Conservation (phyloP, 2,888 invertebrate genomes). For the Onchidella celtica region DNA sequence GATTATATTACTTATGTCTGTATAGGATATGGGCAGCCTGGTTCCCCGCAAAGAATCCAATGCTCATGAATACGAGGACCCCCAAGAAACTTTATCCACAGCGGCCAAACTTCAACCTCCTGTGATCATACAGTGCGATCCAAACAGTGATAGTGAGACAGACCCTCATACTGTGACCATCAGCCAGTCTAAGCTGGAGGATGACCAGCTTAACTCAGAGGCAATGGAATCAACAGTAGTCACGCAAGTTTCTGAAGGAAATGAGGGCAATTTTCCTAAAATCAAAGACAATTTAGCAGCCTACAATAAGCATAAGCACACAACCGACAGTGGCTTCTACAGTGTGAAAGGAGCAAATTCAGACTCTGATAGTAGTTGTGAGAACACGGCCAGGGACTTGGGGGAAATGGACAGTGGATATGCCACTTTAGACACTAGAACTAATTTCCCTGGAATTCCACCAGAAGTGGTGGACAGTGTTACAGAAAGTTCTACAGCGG, state of each 20-base stretch:
- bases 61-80: conserved; percentile 41
- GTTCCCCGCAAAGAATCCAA: conserved; percentile 6
- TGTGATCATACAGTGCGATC: too few relatives aligned
- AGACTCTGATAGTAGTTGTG: conserved; percentile 55
- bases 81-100: not conserved
- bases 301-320: conserved; percentile 50
- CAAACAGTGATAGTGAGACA: not conserved
- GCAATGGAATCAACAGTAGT: not conserved
- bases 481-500: not conserved
- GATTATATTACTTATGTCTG: too few relatives aligned
- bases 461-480: not conserved
- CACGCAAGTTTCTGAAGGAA: not conserved
- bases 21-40: conserved; percentile 29
- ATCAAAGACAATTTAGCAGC: conserved; percentile 25
- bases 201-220: too few relatives aligned
- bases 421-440: conserved; percentile 18
- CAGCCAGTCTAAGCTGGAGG: too few relatives aligned
- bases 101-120: not conserved
- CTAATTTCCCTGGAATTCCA: too few relatives aligned
- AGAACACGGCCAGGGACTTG: conserved; percentile 36
- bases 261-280: not conserved
- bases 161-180: not conserved
- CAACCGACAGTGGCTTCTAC: conserved; percentile 58
- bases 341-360: conserved; percentile 56
- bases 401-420: conserved; percentile 35